Evolutionary conservation across 2,797 vertebrate genomes (phyloP).

Genomic region (Gambelia wislizenii): DNA sequence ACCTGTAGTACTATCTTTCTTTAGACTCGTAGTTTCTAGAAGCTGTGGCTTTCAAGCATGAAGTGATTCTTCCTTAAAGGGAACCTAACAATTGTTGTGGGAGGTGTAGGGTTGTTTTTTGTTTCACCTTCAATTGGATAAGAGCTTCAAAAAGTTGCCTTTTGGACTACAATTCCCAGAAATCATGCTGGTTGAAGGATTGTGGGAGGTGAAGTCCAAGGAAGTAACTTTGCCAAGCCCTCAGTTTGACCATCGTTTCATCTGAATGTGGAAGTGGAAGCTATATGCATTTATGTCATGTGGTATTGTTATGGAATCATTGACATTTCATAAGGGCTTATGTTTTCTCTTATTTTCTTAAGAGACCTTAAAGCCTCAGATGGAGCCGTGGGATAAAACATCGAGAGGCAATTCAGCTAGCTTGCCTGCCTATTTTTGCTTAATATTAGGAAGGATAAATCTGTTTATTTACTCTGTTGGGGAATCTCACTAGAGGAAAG

Average conservation of each 20-base stretch:
- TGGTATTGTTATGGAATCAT: background rate
- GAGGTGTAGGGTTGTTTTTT: background rate
- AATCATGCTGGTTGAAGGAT: too few relatives aligned
- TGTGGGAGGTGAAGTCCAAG: too few relatives aligned
- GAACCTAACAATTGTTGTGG: background rate
- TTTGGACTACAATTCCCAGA: too few relatives aligned
- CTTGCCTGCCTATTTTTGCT: background rate
- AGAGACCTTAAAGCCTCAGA: background rate
- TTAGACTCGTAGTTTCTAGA: background rate
- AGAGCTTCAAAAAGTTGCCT: too few relatives aligned
- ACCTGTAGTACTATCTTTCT: constrained; percentile 32
- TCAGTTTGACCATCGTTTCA: background rate
- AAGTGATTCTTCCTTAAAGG: background rate
- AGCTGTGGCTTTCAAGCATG: background rate
- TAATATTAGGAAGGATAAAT: background rate
- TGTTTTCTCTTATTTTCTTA: background rate
- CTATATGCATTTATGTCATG: background rate
- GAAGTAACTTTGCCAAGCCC: too few relatives aligned
- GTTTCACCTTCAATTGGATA: background rate
- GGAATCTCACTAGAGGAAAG: background rate
- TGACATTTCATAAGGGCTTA: background rate
- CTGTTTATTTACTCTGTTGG: background rate
- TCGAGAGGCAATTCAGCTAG: background rate
- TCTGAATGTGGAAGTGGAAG: background rate
- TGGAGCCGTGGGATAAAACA: background rate